Conservation (phyloP, 2,113 vertebrate species). For the Microcebus griseorufus region DNA sequence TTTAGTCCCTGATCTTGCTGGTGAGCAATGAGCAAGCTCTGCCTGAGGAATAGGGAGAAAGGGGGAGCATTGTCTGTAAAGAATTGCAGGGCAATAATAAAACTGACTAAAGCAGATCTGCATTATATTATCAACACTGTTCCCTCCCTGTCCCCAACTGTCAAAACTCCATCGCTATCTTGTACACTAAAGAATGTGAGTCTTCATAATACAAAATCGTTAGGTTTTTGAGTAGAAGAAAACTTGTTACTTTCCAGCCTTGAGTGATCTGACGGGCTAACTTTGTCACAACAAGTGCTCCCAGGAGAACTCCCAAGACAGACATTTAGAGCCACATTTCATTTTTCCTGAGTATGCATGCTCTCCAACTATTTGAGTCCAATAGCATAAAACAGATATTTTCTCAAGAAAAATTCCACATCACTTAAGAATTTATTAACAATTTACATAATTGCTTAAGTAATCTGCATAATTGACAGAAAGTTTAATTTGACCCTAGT, state of each 20-base stretch:
- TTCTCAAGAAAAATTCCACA: slow-evolving; percentile 78
- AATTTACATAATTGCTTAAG: slow-evolving; percentile 89
- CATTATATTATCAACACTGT: background rate
- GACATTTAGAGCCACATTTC: slow-evolving; percentile 31
- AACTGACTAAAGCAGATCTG: background rate
- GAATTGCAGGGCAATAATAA: background rate
- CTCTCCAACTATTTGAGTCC: slow-evolving; percentile 64
- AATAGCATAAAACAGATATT: slow-evolving; percentile 82
- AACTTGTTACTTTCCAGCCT: background rate
- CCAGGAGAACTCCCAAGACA: background rate
- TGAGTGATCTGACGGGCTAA: background rate
- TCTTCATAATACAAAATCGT: background rate
- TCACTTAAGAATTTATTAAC: slow-evolving; percentile 90
- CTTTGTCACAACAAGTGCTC: background rate
- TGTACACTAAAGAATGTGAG: background rate
- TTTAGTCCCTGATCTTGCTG: background rate
- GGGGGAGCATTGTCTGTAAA: accelerated
- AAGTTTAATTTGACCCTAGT: slow-evolving; percentile 89
- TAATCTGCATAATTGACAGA: slow-evolving; percentile 89
- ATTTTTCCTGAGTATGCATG: background rate
- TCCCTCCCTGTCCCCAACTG: accelerated
- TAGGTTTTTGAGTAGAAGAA: background rate
- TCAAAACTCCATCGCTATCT: accelerated
- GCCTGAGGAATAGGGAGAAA: background rate
- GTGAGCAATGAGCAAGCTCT: accelerated